Evolutionary conservation across 2,888 invertebrate species (phyloP).

Genomic region (Autographa pulchrina): DNA sequence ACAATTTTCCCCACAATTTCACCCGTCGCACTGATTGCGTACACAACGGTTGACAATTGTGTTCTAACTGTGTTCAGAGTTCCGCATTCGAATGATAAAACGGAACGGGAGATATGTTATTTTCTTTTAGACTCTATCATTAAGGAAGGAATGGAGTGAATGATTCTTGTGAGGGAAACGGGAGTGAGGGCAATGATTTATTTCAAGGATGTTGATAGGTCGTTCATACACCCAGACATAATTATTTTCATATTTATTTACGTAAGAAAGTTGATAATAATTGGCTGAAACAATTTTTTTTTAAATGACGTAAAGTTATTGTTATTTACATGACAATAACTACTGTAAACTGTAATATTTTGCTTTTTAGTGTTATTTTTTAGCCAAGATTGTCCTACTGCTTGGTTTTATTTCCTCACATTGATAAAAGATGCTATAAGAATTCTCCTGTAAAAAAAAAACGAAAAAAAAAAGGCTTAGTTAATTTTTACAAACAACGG

Average conservation of each 20-base stretch:
- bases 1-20: conserved; percentile 87
- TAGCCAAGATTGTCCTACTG: too few relatives aligned
- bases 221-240: not conserved
- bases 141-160: conserved; percentile 6
- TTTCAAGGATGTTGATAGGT: not conserved
- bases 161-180: not conserved
- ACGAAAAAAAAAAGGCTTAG: too few relatives aligned
- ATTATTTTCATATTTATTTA: too few relatives aligned
- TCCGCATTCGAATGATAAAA: conserved; percentile 53
- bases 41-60: conserved; percentile 59
- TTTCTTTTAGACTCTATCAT: conserved; percentile 26
- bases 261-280: too few relatives aligned
- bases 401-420: too few relatives aligned
- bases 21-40: conserved; percentile 63
- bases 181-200: not conserved
- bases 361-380: too few relatives aligned
- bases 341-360: too few relatives aligned
- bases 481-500: not conserved
- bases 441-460: too few relatives aligned
- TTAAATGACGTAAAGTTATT: too few relatives aligned
- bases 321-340: too few relatives aligned
- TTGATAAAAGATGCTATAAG: too few relatives aligned
- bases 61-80: conserved; percentile 56
- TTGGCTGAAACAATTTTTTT: too few relatives aligned
- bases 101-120: conserved; percentile 26